Evolutionary conservation across 1,140 invertebrate genomes (phyloP), one percentile per base, ranked within the genome.

Genomic region (Ctenoplectra terminalis): DNA sequence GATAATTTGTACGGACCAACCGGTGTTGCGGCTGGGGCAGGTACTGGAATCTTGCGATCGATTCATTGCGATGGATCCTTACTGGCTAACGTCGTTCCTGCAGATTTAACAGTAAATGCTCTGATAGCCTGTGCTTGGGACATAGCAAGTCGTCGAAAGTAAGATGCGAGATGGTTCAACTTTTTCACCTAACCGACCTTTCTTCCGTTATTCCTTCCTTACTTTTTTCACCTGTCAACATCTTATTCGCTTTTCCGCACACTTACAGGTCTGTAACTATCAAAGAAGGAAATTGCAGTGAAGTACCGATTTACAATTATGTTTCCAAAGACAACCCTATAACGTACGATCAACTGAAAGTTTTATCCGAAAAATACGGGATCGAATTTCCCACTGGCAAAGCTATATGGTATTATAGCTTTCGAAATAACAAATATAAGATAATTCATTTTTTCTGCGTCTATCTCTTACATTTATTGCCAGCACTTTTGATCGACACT

Each of bases 1-100:
- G 98, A 99, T 91, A 99, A 99, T 89, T 95, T 98, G 90, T 99
- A 99, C 91, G 98, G 98, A 50, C 97, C 98, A 6, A 98, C 97
- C 76, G 98, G 96, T 60, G 93, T 96, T 13, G 94, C 96, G 37
- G 96, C 96, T 31, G 96, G 96, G 23, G 96, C 96, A 40, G 97
- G 96, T 8, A 95, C 97, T 50, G 97, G 97, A 31, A 93, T 98
- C 1, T 90, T 98, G 31, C 95, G 97, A 72, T 95, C 96, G 6
- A 94, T 98, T 82, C 94, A 95, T 75, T 95, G 95, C 79, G 93
- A 95, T 82, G 90, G 90, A 20, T 93, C 94, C 37, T 93, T 94
- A 40, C 91, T 94, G 73, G 97, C 97, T 0, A 97, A 98, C 88
- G 94, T 98, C 37, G 96, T 98, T n/a, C 97, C 97, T 0, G 97